These are phyloP conservation scores for Drosophila meridiana DNA, from an alignment of 2,888 invertebrate species.

Conservation along the genomic window DNA sequence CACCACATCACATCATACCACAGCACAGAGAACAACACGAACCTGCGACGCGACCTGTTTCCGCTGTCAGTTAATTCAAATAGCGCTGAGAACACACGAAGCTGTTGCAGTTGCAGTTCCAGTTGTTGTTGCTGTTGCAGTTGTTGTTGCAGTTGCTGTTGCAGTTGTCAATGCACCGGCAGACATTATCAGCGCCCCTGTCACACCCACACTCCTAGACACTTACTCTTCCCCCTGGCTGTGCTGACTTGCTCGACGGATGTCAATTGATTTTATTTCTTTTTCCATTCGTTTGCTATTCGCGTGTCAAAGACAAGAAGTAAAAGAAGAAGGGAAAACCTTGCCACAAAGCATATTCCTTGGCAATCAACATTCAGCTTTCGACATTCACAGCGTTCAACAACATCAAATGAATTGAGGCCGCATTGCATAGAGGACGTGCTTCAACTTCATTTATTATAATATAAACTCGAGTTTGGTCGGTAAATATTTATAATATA, in stretches of 20 bases:
- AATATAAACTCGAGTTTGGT: not conserved
- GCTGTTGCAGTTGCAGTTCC: slow-evolving; percentile 53
- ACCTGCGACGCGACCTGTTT: slow-evolving; percentile 34
- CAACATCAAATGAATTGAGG: not conserved
- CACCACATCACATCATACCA: not conserved
- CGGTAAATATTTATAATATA: too few species aligned
- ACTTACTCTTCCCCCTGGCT: not conserved
- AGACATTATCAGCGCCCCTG: slow-evolving; percentile 47
- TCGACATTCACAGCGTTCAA: not conserved
- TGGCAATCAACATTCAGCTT: not conserved
- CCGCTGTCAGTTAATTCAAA: slow-evolving; percentile 67
- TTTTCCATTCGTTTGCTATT: not conserved
- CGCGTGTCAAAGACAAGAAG: slow-evolving; percentile 34
- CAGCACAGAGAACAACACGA: slow-evolving; percentile 15
- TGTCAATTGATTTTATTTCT: slow-evolving; percentile 20
- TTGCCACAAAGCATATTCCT: slow-evolving; percentile 20
- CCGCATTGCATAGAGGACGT: not conserved
- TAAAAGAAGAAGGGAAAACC: slow-evolving; percentile 3
- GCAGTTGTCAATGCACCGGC: slow-evolving; percentile 53
- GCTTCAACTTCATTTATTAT: not conserved
- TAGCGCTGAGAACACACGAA: slow-evolving; percentile 48
- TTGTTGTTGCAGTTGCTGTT: slow-evolving; percentile 39
- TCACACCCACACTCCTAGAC: not conserved
- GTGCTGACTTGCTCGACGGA: slow-evolving; percentile 7
- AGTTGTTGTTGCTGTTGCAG: slow-evolving; percentile 16